Conservation (phyloP, 2,113 vertebrate species). For the Ptilonorhynchus violaceus region DNA sequence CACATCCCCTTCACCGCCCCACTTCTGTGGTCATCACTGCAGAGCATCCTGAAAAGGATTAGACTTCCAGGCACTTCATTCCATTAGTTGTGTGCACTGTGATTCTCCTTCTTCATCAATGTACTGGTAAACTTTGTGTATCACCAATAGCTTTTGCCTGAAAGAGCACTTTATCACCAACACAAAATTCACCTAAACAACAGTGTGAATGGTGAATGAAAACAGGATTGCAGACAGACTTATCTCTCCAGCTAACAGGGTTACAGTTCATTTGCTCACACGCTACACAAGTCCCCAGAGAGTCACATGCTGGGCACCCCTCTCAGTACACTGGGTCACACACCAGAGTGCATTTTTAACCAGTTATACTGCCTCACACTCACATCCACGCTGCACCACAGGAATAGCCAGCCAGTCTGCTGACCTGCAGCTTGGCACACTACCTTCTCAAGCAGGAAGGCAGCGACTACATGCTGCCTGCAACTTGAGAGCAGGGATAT, state of each 20-base stretch:
- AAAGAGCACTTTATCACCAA: not conserved
- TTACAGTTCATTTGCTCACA: not conserved
- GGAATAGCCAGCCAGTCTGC: not conserved
- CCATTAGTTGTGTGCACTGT: too few relatives aligned
- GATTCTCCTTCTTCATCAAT: not conserved
- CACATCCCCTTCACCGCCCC: not conserved
- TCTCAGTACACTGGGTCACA: not conserved
- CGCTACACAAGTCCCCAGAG: not conserved
- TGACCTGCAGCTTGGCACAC: not conserved
- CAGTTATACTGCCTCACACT: not conserved
- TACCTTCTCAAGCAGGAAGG: not conserved
- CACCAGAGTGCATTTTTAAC: not conserved
- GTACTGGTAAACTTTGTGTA: not conserved
- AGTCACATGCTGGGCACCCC: not conserved
- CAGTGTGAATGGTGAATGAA: accelerated
- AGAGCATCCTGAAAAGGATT: not conserved
- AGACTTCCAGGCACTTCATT: not conserved
- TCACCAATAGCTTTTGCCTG: not conserved
- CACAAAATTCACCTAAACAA: not conserved
- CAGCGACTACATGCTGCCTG: not conserved
- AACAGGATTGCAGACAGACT: not conserved
- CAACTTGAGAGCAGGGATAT: not conserved
- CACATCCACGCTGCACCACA: not conserved
- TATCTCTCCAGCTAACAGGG: not conserved
- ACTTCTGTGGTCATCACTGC: not conserved